A percentile compares a stretch with the other conserved stretches of the same genome.
These are phyloP conservation scores for Barbus barbus DNA, from an alignment of 2,113 vertebrate genomes.

Conservation along the genomic window DNA sequence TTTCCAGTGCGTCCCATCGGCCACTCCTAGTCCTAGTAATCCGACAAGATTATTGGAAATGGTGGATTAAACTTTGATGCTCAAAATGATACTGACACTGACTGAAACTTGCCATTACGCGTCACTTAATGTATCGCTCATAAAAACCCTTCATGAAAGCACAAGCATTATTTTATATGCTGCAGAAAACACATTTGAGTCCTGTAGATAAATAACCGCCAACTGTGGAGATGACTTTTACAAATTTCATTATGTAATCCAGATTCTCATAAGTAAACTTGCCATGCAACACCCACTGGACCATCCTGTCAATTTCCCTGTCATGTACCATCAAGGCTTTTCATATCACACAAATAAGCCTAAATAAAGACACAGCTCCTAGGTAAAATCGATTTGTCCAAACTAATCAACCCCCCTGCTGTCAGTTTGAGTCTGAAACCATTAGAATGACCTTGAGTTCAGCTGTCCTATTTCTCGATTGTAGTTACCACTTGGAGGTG, in stretches of 20 bases:
- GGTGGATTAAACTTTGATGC: constrained; percentile 59
- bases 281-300: background rate
- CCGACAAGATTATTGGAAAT: constrained; percentile 65
- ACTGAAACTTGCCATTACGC: constrained; percentile 37
- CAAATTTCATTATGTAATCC: constrained; percentile 33
- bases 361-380: constrained; percentile 44
- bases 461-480: constrained; percentile 26
- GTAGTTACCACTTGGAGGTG: background rate
- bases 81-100: constrained; percentile 32
- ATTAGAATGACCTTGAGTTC: constrained; percentile 40
- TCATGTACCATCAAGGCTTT: constrained; percentile 37
- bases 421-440: constrained; percentile 28
- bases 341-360: constrained; percentile 44
- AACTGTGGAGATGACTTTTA: constrained; percentile 13
- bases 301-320: constrained; percentile 37
- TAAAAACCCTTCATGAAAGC: background rate
- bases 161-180: background rate
- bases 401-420: constrained; percentile 49
- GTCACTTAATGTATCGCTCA: constrained; percentile 3
- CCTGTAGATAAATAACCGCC: background rate
- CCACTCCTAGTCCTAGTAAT: constrained; percentile 55
- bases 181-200: background rate
- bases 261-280: constrained; percentile 8
- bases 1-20: constrained; percentile 57
- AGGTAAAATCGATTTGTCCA: constrained; percentile 49